Conservation (phyloP, 2,888 invertebrate genomes). For the Pharmacophagus antenor region DNA sequence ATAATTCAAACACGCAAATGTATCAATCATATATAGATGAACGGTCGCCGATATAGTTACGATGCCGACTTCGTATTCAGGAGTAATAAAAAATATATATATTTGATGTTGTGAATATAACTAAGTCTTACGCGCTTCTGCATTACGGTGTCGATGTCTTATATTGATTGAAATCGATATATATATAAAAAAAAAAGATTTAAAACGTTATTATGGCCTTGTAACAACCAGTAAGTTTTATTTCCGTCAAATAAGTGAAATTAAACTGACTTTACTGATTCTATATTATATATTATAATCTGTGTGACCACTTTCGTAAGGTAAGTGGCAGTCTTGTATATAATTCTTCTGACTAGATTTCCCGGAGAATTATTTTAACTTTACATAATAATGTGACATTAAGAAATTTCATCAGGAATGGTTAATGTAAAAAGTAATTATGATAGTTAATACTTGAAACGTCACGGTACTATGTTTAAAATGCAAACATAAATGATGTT, state of each 20-base stretch:
- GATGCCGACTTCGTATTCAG: background rate
- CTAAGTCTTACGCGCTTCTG: background rate
- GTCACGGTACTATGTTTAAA: background rate
- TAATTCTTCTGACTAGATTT: slow-evolving; percentile 6
- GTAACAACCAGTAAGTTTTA: background rate
- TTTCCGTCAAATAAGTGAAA: background rate
- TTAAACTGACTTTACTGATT: background rate
- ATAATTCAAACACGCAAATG: no score
- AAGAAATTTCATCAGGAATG: background rate
- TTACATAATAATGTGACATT: background rate
- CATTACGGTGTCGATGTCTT: background rate
- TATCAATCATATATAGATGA: background rate
- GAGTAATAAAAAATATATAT: no score
- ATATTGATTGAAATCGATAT: background rate
- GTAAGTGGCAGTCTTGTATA: slow-evolving; percentile 3
- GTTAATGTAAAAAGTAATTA: background rate
- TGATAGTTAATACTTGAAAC: background rate
- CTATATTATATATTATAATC: no score
- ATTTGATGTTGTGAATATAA: slow-evolving; percentile 2
- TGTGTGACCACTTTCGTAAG: no score
- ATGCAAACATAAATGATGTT: background rate
- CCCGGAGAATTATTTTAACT: background rate
- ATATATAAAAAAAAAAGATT: background rate
- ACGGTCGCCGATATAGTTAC: background rate
- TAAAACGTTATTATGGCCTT: background rate